These are phyloP conservation scores for Eunapius fragilis DNA, from an alignment of 37 sponge, comb jelly and placozoan genomes.

Conservation along the genomic window DNA sequence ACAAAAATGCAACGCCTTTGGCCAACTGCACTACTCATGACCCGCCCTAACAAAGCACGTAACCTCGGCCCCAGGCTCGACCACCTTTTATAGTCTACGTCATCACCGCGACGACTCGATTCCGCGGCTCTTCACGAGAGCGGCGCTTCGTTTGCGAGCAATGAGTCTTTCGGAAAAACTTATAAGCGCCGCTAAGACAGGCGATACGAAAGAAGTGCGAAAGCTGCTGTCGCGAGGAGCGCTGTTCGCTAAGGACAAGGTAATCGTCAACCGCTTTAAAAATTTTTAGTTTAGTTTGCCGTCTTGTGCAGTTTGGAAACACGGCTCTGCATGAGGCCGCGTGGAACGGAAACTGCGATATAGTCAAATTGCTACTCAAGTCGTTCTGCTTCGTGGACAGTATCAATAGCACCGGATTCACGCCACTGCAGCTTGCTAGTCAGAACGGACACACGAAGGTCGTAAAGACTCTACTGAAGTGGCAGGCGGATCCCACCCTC, in stretches of 20 bases:
- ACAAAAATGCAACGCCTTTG: background rate
- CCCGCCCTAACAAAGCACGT: background rate
- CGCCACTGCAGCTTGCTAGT: slow-evolving; percentile 72
- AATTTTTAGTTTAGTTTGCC: background rate
- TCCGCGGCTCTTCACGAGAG: background rate
- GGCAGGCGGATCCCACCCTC: slow-evolving; percentile 59
- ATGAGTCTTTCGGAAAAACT: slow-evolving; percentile 68
- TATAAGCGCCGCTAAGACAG: slow-evolving; percentile 63
- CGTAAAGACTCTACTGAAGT: slow-evolving; percentile 74
- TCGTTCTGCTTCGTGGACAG: slow-evolving; percentile 75
- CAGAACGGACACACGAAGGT: slow-evolving; percentile 77
- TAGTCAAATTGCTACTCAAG: slow-evolving; percentile 65
- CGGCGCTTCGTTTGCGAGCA: background rate
- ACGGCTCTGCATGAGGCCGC: slow-evolving; percentile 83
- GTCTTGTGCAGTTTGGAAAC: slow-evolving; percentile 58
- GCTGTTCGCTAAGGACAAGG: slow-evolving; percentile 73
- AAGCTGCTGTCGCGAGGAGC: slow-evolving; percentile 64
- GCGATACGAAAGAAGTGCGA: slow-evolving; percentile 60
- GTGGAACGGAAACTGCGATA: slow-evolving; percentile 77
- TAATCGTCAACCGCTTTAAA: slow-evolving; percentile 18
- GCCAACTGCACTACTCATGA: background rate
- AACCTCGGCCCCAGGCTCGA: background rate
- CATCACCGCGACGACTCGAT: background rate
- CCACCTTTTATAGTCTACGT: background rate
- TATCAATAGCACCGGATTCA: slow-evolving; percentile 63